Percentiles rank a stretch among this genome's conserved stretches.
Conservation (phyloP, 2,888 invertebrate genomes). For the Pedicia rivosa region DNA sequence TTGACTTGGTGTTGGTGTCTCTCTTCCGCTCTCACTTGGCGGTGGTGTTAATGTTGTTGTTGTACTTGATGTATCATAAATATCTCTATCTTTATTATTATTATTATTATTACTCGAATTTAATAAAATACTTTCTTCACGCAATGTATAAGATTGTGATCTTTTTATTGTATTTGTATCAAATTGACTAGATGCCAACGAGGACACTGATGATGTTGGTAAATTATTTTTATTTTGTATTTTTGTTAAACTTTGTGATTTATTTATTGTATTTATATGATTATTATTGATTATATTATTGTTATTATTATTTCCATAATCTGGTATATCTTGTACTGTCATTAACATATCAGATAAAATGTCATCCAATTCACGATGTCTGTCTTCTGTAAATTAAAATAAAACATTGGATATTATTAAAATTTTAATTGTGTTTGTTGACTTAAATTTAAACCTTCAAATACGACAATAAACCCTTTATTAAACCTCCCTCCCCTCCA, state of each 20-base stretch:
- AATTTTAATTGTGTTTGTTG: too few relatives aligned
- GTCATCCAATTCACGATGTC: slow-evolving; percentile 63
- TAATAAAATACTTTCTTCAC: too few relatives aligned
- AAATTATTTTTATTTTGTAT: slow-evolving; percentile 7
- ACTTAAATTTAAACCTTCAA: too few relatives aligned
- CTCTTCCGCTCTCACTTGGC: slow-evolving; percentile 19
- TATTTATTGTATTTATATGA: slow-evolving; percentile 12
- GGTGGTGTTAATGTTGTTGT: slow-evolving; percentile 18
- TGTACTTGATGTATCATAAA: slow-evolving; percentile 19
- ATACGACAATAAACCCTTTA: too few relatives aligned
- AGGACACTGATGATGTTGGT: slow-evolving; percentile 10
- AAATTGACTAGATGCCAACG: slow-evolving; percentile 3
- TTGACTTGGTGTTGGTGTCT: slow-evolving; percentile 12
- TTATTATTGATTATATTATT: slow-evolving; percentile 11
- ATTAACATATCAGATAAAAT: slow-evolving; percentile 73
- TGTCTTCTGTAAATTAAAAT: slow-evolving; percentile 18
- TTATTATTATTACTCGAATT: slow-evolving; percentile 1
- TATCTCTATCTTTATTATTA: slow-evolving; percentile 10
- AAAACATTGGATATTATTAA: too few relatives aligned
- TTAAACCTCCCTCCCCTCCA: too few relatives aligned
- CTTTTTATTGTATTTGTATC: slow-evolving; percentile 12
- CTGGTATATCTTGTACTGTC: slow-evolving; percentile 71
- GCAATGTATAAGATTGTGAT: slow-evolving; percentile 14
- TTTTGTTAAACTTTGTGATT: slow-evolving; percentile 11
- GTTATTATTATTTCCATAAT: slow-evolving; percentile 20